These are phyloP conservation scores for Isurus oxyrinchus DNA, from an alignment of 2,113 vertebrate genomes.

Conservation along the genomic window DNA sequence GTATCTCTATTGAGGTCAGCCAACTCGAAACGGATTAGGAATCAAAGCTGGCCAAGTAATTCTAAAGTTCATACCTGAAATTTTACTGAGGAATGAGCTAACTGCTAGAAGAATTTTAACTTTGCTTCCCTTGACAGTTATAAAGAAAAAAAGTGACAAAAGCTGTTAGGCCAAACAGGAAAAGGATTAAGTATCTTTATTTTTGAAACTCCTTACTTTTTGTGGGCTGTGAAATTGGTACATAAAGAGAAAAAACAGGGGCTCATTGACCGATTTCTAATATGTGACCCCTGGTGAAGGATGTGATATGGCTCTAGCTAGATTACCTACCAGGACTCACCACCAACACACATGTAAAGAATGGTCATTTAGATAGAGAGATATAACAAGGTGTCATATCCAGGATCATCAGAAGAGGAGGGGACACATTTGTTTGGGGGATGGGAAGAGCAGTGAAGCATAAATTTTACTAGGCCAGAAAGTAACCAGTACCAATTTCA, in stretches of 20 bases:
- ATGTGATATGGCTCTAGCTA: background rate
- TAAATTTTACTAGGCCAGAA: background rate
- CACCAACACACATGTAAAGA: background rate
- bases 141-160: background rate
- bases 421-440: background rate
- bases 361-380: background rate
- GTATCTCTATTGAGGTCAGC: too few species aligned
- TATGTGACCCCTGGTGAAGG: background rate
- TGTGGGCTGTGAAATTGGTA: background rate
- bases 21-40: too few species aligned
- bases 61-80: background rate
- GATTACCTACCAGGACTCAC: background rate
- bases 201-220: background rate
- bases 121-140: background rate
- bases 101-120: background rate
- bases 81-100: background rate
- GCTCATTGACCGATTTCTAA: background rate
- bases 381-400: background rate
- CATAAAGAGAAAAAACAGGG: background rate
- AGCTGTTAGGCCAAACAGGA: background rate
- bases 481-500: background rate
- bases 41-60: background rate
- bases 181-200: background rate
- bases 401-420: background rate
- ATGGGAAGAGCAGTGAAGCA: background rate